Evolutionary conservation across 2,797 vertebrate genomes (phyloP), one percentile per base, ranked within the genome.

Genomic region (Hoplostethus atlanticus): DNA sequence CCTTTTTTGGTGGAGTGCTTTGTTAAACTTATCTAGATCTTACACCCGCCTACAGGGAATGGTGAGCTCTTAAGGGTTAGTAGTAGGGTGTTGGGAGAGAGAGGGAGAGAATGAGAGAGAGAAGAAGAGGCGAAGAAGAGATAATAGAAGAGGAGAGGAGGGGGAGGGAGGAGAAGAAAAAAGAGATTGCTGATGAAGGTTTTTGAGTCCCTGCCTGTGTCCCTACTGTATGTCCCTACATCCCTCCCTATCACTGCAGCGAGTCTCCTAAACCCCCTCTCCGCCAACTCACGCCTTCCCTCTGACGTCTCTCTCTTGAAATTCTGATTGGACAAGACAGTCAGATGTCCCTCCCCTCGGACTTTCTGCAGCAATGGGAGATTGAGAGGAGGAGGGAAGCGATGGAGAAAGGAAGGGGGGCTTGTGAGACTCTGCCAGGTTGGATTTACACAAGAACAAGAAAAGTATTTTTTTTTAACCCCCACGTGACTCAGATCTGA

Each of bases 1-100:
- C 48, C 89, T 87, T 87, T 71, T 91, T 90, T 90, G 90, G 89
- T 89, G 89, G 69, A 86, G 90, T 87, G 88, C 87, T 80, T 74
- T 5, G 4, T 77, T 73, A 51, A 75, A 73, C 64, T 72, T 64
- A 73, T 80, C 79, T 85, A 83, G 7, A 16, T 64, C 84, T 91
- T 89, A 77, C 1, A 79, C 72, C 75, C 65, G 52, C 59, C 83
- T 87, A 84, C 62, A 72, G 76, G 84, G 77, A 61, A 83, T 81
- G 85, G 80, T 48, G 73, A 81, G 79, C 76, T 89, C 71, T 84
- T 64, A 69, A 64, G 36, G 64, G 80, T 89, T 88, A 89, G 87
- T 84, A 75, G 60, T 75, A 87, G 66, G 74, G 72, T 78, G 71
- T 76, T 75, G 21, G 64, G 67, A 59, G 66, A 80, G 51, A 68